Evolutionary conservation across 2,113 vertebrate species (phyloP).

Genomic region (Nothocercus nigrocapillus): DNA sequence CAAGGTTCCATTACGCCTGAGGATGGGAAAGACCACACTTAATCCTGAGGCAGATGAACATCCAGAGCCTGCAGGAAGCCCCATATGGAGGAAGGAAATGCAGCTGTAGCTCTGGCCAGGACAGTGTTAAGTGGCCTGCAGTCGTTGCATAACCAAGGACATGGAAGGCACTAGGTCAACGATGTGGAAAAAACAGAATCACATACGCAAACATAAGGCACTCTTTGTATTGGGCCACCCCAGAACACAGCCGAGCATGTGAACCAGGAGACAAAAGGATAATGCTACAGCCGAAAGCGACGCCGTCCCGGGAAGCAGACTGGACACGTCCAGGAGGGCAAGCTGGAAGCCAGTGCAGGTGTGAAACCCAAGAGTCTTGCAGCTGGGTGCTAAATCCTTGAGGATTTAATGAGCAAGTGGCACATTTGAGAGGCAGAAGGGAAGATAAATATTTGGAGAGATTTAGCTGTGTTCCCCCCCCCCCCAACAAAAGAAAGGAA

Average conservation of each 20-base stretch:
- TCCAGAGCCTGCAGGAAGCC: background rate
- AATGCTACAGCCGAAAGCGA: slow-evolving; percentile 74
- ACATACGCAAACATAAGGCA: slow-evolving; percentile 72
- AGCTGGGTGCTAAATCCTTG: background rate
- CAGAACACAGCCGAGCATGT: slow-evolving; percentile 68
- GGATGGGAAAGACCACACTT: background rate
- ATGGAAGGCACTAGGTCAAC: slow-evolving; percentile 62
- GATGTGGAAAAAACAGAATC: slow-evolving; percentile 74
- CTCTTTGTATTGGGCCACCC: slow-evolving; percentile 71
- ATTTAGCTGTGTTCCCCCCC: background rate
- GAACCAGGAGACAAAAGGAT: slow-evolving; percentile 75
- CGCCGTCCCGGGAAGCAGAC: slow-evolving; percentile 65
- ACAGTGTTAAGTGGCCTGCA: slow-evolving; percentile 55
- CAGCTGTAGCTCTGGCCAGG: background rate
- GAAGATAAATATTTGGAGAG: slow-evolving; percentile 13
- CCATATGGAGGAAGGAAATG: background rate
- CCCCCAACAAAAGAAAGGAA: background rate
- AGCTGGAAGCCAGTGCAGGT: background rate
- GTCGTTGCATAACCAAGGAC: slow-evolving; percentile 75
- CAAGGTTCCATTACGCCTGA: background rate
- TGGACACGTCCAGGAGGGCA: background rate
- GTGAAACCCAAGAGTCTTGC: background rate
- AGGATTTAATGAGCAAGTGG: background rate
- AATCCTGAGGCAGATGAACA: background rate
- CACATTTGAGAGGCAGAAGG: background rate